These are phyloP conservation scores for Bos indicus DNA, from an alignment of 2,113 vertebrate genomes.

Conservation along the genomic window DNA sequence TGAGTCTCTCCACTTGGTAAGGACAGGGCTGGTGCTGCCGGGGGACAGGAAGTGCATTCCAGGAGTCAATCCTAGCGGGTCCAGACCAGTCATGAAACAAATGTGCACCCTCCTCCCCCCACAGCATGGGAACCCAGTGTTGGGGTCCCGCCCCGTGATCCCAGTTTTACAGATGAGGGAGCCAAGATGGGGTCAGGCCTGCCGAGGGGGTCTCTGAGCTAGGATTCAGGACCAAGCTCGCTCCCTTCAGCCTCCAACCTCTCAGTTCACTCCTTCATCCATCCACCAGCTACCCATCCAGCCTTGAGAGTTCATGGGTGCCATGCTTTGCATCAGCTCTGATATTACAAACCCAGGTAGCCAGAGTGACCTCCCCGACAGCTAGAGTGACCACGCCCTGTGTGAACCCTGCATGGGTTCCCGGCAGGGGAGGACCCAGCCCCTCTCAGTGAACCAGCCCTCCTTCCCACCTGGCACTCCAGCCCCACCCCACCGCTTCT, in stretches of 20 bases:
- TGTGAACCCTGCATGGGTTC: background rate
- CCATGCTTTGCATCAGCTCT: background rate
- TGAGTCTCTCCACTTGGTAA: background rate
- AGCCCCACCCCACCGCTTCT: fast-evolving
- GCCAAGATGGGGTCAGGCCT: background rate
- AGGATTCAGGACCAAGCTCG: background rate
- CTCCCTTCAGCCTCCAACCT: background rate
- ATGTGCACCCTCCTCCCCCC: background rate
- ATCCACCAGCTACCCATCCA: background rate
- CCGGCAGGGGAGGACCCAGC: background rate
- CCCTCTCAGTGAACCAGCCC: background rate
- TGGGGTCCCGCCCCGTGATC: background rate
- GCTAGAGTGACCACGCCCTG: background rate
- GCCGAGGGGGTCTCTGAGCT: background rate
- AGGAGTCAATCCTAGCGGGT: background rate
- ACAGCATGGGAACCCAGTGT: background rate
- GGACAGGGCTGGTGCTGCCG: background rate
- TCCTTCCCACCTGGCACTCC: fast-evolving
- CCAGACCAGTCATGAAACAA: background rate
- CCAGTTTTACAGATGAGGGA: background rate
- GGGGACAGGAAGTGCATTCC: background rate
- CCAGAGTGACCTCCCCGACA: background rate
- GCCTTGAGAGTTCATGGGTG: background rate
- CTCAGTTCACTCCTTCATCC: background rate
- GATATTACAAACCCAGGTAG: background rate